phyloP scores from a whole-genome alignment of 2,797 vertebrate species.

The Urophycis tenuis region DNA sequence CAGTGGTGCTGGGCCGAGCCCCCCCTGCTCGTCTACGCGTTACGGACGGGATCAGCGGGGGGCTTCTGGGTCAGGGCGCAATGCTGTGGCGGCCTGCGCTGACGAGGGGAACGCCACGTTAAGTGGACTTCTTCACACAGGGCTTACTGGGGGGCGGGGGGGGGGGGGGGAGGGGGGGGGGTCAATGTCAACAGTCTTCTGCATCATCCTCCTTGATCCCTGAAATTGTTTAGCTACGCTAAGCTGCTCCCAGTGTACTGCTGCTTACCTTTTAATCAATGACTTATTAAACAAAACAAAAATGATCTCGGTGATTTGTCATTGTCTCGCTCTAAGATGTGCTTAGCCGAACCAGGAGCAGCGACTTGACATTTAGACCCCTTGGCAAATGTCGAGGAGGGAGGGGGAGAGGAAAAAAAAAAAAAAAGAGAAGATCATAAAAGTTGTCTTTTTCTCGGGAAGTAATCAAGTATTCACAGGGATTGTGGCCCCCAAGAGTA shows the following conservation, averaged over 20 bases:
- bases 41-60: conserved; percentile 48
- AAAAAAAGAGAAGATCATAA: conserved; percentile 15
- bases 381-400: conserved; percentile 61
- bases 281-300: conserved; percentile 60
- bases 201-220: conserved; percentile 38
- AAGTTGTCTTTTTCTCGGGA: conserved; percentile 48
- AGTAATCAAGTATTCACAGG: conserved; percentile 70
- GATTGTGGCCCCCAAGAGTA: conserved; percentile 70
- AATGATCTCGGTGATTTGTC: neutral
- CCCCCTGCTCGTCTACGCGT: conserved; percentile 32
- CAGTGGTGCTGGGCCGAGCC: conserved; percentile 31
- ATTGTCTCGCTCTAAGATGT: neutral
- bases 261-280: conserved; percentile 60
- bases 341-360: conserved; percentile 14
- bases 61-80: conserved; percentile 57
- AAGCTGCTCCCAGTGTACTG: conserved; percentile 56
- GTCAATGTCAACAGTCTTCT: conserved; percentile 42
- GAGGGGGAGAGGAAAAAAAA: conserved; percentile 57
- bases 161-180: conserved; percentile 7
- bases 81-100: conserved; percentile 46
- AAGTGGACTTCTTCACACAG: conserved; percentile 53
- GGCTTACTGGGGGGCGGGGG: conserved; percentile 24
- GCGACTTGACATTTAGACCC: conserved; percentile 46
- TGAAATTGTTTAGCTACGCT: conserved; percentile 39
- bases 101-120: conserved; percentile 52